Conservation (phyloP, 1,140 invertebrate species). For the Phocides pigmalion region DNA sequence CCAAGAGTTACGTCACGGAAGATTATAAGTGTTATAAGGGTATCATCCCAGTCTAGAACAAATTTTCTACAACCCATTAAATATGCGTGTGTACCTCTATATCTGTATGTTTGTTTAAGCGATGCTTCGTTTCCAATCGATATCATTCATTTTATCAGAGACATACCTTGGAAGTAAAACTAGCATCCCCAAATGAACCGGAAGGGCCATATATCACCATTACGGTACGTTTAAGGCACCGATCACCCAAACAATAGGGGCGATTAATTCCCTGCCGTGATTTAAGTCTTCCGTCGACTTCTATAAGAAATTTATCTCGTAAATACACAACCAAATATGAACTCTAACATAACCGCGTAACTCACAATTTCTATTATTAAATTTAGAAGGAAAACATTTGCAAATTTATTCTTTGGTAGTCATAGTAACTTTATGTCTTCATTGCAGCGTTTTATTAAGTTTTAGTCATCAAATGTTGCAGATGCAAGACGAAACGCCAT, state of each 20-base stretch:
- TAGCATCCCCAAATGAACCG: constrained; percentile 18
- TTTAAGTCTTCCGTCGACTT: constrained; percentile 31
- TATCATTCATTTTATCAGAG: constrained; percentile 13
- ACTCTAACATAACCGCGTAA: not conserved
- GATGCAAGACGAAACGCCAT: constrained; percentile 3
- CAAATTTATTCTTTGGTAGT: not conserved
- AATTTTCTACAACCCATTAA: no score
- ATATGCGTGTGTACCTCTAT: no score
- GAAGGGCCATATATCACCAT: constrained; percentile 20
- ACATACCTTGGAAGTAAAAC: constrained; percentile 18
- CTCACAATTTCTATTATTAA: not conserved
- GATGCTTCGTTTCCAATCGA: no score
- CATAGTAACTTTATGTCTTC: not conserved
- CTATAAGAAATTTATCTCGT: constrained; percentile 8
- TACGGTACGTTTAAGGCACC: constrained; percentile 21
- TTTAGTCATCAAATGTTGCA: constrained; percentile 2
- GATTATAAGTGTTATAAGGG: no score
- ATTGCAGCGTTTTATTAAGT: not conserved
- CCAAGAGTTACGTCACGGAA: no score
- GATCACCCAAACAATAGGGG: constrained; percentile 30
- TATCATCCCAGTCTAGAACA: no score
- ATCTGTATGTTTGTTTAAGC: no score
- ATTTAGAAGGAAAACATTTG: not conserved
- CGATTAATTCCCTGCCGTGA: constrained; percentile 27
- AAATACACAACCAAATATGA: not conserved